phyloP scores from a whole-genome alignment of 2,113 vertebrate genomes.

The Lucifuga dentata region DNA sequence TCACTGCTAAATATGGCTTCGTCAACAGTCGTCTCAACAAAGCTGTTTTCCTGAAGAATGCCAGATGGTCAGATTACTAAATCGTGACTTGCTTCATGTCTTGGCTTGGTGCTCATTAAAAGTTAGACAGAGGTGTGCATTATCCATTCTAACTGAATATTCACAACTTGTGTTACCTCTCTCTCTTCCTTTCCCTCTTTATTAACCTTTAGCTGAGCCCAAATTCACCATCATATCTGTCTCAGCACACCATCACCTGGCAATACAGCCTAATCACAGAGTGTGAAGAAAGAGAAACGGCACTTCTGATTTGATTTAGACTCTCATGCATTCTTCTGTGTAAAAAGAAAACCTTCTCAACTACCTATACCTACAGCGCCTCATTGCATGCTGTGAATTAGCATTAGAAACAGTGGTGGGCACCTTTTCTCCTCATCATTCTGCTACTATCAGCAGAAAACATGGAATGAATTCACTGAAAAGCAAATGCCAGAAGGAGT shows the following conservation, averaged over 20 bases:
- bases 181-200: conserved; percentile 21
- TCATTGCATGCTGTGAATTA: conserved; percentile 12
- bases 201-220: conserved; percentile 42
- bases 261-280: conserved; percentile 28
- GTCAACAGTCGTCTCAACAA: neutral
- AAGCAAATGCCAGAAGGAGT: conserved; percentile 23
- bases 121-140: conserved; percentile 1
- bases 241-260: conserved; percentile 30
- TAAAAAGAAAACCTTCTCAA: neutral
- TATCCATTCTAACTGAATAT: conserved; percentile 22
- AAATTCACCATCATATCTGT: conserved; percentile 35
- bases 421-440: conserved; percentile 4
- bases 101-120: conserved; percentile 28
- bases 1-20: too few species aligned
- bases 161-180: conserved; percentile 33
- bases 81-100: neutral
- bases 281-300: neutral
- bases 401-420: conserved; percentile 23
- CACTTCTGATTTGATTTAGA: conserved; percentile 11
- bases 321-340: conserved; percentile 1
- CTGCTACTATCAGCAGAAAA: neutral
- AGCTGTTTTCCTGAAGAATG: neutral
- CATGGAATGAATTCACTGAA: conserved; percentile 6
- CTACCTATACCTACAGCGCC: neutral
- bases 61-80: conserved; percentile 3